Percentiles rank a stretch among this genome's conserved stretches.
phyloP scores from a whole-genome alignment of 2,888 invertebrate species.

The Drosophila pegasa region DNA sequence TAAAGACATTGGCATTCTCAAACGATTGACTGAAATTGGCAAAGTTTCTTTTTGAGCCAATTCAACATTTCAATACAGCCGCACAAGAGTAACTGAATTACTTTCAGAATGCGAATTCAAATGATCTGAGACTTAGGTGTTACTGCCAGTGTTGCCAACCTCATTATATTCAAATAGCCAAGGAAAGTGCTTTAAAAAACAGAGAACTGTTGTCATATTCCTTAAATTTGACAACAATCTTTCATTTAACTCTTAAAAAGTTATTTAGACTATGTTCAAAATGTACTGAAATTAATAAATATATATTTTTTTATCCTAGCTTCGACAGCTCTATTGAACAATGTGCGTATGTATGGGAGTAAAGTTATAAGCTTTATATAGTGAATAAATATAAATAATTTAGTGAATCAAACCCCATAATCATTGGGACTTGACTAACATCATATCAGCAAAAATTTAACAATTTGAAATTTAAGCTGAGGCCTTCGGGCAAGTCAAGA shows the following conservation, averaged over 20 bases:
- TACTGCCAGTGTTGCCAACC: neutral
- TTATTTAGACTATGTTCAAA: neutral
- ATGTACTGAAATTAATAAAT: neutral
- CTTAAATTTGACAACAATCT: no score
- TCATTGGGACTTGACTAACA: neutral
- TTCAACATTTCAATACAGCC: neutral
- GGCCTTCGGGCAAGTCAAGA: no score
- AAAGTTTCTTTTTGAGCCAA: neutral
- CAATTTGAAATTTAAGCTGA: no score
- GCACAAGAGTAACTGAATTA: neutral
- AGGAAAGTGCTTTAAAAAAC: no score
- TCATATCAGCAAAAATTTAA: neutral
- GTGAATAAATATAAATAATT: no score
- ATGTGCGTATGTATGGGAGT: no score
- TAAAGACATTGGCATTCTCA: constrained; percentile 8
- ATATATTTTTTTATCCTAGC: neutral
- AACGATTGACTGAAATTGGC: neutral
- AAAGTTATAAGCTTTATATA: no score
- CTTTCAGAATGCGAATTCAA: neutral
- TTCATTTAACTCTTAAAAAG: neutral
- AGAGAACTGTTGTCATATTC: no score
- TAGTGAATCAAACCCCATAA: no score
- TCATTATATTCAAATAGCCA: no score
- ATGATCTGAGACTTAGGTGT: neutral
- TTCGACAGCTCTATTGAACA: neutral